Evolutionary conservation across 1,140 invertebrate species (phyloP).

Genomic region (Spodoptera litura): DNA sequence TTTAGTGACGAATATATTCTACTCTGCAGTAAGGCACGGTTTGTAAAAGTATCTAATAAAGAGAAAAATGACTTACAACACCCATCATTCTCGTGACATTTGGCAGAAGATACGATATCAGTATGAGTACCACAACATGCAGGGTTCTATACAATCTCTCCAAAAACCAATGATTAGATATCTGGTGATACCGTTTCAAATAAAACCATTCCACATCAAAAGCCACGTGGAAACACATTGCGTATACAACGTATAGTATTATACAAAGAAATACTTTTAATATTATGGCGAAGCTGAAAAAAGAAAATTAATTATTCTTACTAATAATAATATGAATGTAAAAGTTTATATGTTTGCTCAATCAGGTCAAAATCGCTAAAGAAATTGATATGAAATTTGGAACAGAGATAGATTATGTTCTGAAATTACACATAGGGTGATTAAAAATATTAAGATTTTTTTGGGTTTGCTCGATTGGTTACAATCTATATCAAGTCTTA

Average conservation of each 20-base stretch:
- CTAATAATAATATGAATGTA: too few relatives aligned
- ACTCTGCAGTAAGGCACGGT: too few relatives aligned
- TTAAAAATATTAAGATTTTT: too few relatives aligned
- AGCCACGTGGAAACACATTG: slow-evolving; percentile 72
- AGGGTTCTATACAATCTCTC: slow-evolving; percentile 68
- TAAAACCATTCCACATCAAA: slow-evolving; percentile 71
- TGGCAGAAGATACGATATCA: slow-evolving; percentile 66
- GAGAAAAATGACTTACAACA: slow-evolving; percentile 63
- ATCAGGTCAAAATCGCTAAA: not conserved
- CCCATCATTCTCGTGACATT: slow-evolving; percentile 71
- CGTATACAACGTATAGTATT: slow-evolving; percentile 73
- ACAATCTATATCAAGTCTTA: too few relatives aligned
- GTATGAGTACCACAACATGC: slow-evolving; percentile 57
- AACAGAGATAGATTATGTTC: too few relatives aligned
- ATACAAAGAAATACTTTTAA: slow-evolving; percentile 67
- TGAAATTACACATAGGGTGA: too few relatives aligned
- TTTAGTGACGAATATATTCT: too few relatives aligned
- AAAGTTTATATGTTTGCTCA: too few relatives aligned
- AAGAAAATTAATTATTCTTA: not conserved
- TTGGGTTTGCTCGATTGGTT: too few relatives aligned
- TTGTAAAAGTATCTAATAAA: not conserved
- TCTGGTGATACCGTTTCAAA: slow-evolving; percentile 55
- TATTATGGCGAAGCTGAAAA: slow-evolving; percentile 65
- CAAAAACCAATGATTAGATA: slow-evolving; percentile 58
- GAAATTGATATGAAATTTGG: too few relatives aligned